These are phyloP conservation scores for Smutsia gigantea DNA, from an alignment of 2,797 vertebrate genomes.

Conservation along the genomic window DNA sequence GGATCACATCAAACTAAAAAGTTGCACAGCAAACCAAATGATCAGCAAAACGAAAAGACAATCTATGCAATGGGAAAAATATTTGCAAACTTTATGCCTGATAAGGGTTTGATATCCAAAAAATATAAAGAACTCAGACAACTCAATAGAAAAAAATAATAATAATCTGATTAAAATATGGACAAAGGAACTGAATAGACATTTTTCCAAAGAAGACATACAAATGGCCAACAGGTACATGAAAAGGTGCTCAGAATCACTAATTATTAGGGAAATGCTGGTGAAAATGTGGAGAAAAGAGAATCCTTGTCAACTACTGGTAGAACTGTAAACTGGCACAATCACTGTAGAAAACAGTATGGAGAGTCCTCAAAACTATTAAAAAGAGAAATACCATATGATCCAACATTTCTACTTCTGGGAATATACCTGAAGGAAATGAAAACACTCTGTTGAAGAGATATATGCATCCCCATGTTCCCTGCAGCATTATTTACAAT, in stretches of 20 bases:
- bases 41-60: no score
- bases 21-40: no score
- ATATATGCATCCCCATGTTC: not conserved
- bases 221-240: not conserved
- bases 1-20: no score
- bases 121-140: no score
- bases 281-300: not conserved
- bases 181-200: not conserved
- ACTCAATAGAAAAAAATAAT: no score
- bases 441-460: not conserved
- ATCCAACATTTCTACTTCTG: not conserved
- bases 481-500: not conserved
- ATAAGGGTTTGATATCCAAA: no score
- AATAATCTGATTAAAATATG: no score
- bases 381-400: not conserved
- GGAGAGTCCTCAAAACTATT: not conserved
- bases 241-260: not conserved
- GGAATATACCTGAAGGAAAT: not conserved
- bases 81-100: no score
- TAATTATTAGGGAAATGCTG: not conserved
- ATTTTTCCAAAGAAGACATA: not conserved
- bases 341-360: not conserved
- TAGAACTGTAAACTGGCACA: not conserved
- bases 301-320: not conserved
- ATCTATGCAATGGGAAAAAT: no score